Evolutionary conservation across 2,888 invertebrate species (phyloP).

Genomic region (Synanthedon tipuliformis): DNA sequence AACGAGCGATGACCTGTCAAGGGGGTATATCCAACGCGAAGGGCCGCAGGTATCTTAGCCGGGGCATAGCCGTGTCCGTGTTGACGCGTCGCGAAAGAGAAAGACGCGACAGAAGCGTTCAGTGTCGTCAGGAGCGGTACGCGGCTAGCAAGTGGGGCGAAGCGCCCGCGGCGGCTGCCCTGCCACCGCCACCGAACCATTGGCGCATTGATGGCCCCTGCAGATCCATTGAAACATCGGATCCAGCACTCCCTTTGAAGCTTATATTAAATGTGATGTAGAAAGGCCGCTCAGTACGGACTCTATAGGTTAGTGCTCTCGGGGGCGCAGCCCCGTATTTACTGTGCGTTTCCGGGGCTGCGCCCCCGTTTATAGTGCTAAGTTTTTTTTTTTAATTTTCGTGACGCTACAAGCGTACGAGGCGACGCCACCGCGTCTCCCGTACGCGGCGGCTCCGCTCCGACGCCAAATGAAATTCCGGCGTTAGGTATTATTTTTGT

Average conservation of each 20-base stretch:
- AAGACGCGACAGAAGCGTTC: constrained; percentile 17
- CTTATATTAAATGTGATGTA: constrained; percentile 73
- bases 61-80: constrained; percentile 24
- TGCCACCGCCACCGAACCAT: constrained; percentile 84
- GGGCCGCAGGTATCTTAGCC: constrained; percentile 33
- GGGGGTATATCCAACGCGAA: constrained; percentile 19
- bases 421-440: constrained; percentile 50
- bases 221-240: constrained; percentile 42
- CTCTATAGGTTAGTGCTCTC: constrained; percentile 36
- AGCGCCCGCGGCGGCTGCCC: constrained; percentile 80
- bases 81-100: constrained; percentile 19
- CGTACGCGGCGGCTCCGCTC: constrained; percentile 29
- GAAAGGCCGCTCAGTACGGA: constrained; percentile 29
- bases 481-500: constrained; percentile 68
- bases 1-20: constrained; percentile 33
- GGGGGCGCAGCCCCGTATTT: constrained; percentile 19
- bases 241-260: constrained; percentile 73
- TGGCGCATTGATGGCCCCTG: constrained; percentile 73
- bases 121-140: constrained; percentile 41
- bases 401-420: constrained; percentile 38
- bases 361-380: constrained; percentile 50
- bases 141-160: constrained; percentile 87
- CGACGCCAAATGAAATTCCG: constrained; percentile 54
- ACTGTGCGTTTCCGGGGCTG: constrained; percentile 14
- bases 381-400: constrained; percentile 55